phyloP scores from a whole-genome alignment of 2,888 invertebrate species.

The Gymnocheta viridis region DNA sequence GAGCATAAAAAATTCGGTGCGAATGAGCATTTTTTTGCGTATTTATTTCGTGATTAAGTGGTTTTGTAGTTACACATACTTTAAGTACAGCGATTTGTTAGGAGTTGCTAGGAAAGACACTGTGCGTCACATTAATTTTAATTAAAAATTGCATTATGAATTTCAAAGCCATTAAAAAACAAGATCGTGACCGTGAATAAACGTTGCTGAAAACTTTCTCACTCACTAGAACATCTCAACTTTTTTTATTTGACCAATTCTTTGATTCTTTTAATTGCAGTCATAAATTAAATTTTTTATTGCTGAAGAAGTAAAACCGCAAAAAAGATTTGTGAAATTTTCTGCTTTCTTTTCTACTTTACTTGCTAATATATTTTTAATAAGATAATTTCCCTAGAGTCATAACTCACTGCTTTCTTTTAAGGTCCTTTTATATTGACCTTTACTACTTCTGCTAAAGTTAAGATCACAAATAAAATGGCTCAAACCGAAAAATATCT shows the following conservation, averaged over 20 bases:
- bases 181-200: no score
- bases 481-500: neutral
- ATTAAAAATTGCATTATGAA: no score
- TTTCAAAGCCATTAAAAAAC: no score
- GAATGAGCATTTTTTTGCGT: no score
- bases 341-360: neutral
- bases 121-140: no score
- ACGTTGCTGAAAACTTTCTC: no score
- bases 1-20: no score
- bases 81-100: no score
- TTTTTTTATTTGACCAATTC: neutral
- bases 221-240: no score
- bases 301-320: neutral
- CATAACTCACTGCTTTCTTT: conserved; percentile 27
- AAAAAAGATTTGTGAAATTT: neutral
- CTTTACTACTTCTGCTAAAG: neutral
- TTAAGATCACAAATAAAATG: neutral
- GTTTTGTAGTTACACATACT: no score
- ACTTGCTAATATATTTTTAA: conserved; percentile 33
- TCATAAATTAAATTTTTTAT: conserved; percentile 1
- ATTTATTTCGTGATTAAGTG: no score
- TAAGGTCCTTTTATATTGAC: neutral
- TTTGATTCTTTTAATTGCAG: neutral
- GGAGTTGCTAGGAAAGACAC: no score
- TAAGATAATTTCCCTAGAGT: conserved; percentile 60